Conservation (phyloP, 64 coral and sea anemone species). For the Porites lutea region DNA sequence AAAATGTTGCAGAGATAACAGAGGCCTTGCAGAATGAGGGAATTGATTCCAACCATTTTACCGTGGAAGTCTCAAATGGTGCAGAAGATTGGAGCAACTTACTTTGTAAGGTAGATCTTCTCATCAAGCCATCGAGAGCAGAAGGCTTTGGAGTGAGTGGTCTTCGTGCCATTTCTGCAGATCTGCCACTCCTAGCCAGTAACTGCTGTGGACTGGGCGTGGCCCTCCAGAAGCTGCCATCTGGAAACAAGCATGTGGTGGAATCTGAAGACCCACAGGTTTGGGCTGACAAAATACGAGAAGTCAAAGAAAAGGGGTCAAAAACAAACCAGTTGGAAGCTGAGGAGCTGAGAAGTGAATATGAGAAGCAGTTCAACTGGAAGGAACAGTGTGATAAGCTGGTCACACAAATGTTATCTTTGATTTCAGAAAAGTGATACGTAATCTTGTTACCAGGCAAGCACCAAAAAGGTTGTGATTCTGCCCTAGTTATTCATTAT, state of each 20-base stretch:
- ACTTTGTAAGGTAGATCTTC: slow-evolving; percentile 18
- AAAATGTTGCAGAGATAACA: slow-evolving; percentile 26
- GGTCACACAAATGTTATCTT: not conserved
- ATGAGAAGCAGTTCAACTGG: slow-evolving; percentile 18
- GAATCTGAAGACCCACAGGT: slow-evolving; percentile 9
- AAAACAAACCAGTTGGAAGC: not conserved
- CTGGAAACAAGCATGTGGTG: slow-evolving; percentile 10
- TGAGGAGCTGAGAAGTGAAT: not conserved
- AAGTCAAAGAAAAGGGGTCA: not conserved
- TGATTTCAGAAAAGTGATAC: not conserved
- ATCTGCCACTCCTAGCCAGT: slow-evolving; percentile 24
- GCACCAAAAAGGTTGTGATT: too few species aligned
- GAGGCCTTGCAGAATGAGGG: slow-evolving; percentile 1
- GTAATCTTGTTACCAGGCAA: not conserved
- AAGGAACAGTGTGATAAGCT: slow-evolving; percentile 20
- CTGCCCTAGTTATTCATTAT: not conserved
- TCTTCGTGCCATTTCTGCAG: slow-evolving; percentile 29
- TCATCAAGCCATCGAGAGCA: slow-evolving; percentile 21
- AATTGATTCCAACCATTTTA: not conserved
- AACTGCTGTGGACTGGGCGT: slow-evolving; percentile 15
- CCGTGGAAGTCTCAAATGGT: not conserved
- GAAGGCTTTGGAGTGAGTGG: slow-evolving; percentile 51
- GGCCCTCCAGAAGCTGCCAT: slow-evolving; percentile 21
- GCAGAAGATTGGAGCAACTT: slow-evolving; percentile 8
- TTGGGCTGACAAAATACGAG: slow-evolving; percentile 17